Conservation (phyloP, 2,113 vertebrate species). For the Nothocercus julius region DNA sequence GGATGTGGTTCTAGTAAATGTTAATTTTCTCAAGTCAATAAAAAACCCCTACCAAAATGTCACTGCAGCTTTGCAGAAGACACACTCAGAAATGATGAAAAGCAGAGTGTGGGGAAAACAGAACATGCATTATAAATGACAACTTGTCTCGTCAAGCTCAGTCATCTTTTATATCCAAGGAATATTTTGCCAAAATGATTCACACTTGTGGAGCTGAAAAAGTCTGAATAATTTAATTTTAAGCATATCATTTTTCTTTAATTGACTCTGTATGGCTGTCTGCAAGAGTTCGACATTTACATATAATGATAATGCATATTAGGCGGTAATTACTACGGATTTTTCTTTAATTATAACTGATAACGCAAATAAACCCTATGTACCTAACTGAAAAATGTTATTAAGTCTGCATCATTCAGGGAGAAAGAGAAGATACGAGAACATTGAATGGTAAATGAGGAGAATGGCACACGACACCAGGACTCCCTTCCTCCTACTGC, state of each 20-base stretch:
- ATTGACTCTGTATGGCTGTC: slow-evolving; percentile 26
- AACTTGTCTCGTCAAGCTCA: slow-evolving; percentile 18
- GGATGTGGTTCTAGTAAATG: neutral
- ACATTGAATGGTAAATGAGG: slow-evolving; percentile 30
- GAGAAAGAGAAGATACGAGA: neutral
- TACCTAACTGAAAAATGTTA: slow-evolving; percentile 55
- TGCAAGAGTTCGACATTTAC: slow-evolving; percentile 8
- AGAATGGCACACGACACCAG: neutral
- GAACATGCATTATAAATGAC: slow-evolving; percentile 40
- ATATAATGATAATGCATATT: slow-evolving; percentile 54
- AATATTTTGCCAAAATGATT: slow-evolving; percentile 39
- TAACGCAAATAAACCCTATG: slow-evolving; percentile 54
- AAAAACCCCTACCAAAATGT: slow-evolving; percentile 24
- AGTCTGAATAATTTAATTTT: slow-evolving; percentile 59
- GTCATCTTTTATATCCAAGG: slow-evolving; percentile 51
- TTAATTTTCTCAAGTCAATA: slow-evolving; percentile 20
- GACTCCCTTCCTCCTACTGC: neutral
- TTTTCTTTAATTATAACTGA: slow-evolving; percentile 68
- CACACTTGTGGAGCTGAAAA: slow-evolving; percentile 9
- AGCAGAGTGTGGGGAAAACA: slow-evolving; percentile 4
- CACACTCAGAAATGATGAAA: neutral
- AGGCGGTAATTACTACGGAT: slow-evolving; percentile 49
- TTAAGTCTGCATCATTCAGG: slow-evolving; percentile 13
- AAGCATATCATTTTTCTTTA: slow-evolving; percentile 42
- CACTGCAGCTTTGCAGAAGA: slow-evolving; percentile 6